Conservation (phyloP, 2,888 invertebrate species). For the Omphaloscelis lunosa region DNA sequence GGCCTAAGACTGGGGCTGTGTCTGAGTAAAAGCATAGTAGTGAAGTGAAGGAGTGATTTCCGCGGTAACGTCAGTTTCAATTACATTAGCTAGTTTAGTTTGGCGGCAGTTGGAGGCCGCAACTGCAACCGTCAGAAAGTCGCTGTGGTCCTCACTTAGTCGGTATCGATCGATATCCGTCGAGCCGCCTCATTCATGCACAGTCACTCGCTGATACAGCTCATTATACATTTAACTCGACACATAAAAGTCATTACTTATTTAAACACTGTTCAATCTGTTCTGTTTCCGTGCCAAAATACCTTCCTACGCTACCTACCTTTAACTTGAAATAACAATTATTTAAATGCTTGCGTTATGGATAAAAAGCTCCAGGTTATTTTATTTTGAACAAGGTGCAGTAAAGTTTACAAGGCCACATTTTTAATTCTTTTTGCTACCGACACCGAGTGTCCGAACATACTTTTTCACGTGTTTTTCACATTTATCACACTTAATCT, state of each 20-base stretch:
- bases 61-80: conserved; percentile 51
- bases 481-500: conserved; percentile 54
- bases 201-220: conserved; percentile 66
- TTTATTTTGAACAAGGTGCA: conserved; percentile 7
- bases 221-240: conserved; percentile 15
- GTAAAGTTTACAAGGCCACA: conserved; percentile 10
- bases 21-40: conserved; percentile 11
- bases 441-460: conserved; percentile 1
- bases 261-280: conserved; percentile 13
- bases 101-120: conserved; percentile 40
- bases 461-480: conserved; percentile 38
- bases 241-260: conserved; percentile 22
- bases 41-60: conserved; percentile 19
- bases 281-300: conserved; percentile 20
- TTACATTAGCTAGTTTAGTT: conserved; percentile 59
- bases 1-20: conserved; percentile 3
- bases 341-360: conserved; percentile 25
- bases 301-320: conserved; percentile 2
- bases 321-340: conserved; percentile 16
- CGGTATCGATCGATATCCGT: conserved; percentile 73
- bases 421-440: background rate
- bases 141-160: conserved; percentile 73
- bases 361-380: conserved; percentile 9
- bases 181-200: conserved; percentile 71
- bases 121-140: conserved; percentile 53